Evolutionary conservation across 2,113 vertebrate species (phyloP), one percentile per base, ranked within the genome.

Genomic region (Phylloscopus trochiloides): DNA sequence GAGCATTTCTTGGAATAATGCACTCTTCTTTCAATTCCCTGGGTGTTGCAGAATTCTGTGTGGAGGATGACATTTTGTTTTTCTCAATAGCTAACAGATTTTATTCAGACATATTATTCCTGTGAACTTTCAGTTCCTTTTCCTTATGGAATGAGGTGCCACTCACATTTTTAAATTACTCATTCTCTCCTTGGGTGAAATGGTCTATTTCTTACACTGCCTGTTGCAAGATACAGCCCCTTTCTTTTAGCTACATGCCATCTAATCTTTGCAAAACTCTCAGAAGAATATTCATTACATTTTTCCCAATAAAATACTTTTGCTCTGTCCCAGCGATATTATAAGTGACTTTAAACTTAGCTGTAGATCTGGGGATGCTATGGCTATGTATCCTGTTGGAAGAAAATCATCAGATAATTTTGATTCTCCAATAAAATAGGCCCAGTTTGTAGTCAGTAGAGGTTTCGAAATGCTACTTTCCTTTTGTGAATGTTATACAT

Each of bases 81-180:
- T 95, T 74, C 89, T 94, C 90, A 88, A 55, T 55, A 93, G 70
- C 50, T 68, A 93, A 92, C 86, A 96, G 67, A 87, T 74, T 95
- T 96, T 86, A 94, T 90, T 96, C 88, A 36, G n/a, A n/a, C 34
- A 89, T 97, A 89, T 84, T 95, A 80, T 92, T 96, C 57, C 76
- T 42, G 58, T 92, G 80, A 95, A 77, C 58, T 94, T 95, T 92
- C n/a, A 47, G 40, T 91, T 97, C 36, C 24, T 72, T 93, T 88
- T 88, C 71, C 72, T 96, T 83, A 50, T 54, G 74, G 86, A 85
- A 74, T 57, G 50, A 94, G 26, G 52, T 96, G 83, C 26, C 91
- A 86, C 66, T 96, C 83, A 94, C 8, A 50, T 90, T 90, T 80
- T 59, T 66, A 89, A 90, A 92, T 92, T 66, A 90, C 61, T 91